Percentiles rank a stretch among this genome's conserved stretches.
These are phyloP conservation scores for Stegophylla sp. DNA, from an alignment of 2,888 invertebrate genomes.

Conservation along the genomic window DNA sequence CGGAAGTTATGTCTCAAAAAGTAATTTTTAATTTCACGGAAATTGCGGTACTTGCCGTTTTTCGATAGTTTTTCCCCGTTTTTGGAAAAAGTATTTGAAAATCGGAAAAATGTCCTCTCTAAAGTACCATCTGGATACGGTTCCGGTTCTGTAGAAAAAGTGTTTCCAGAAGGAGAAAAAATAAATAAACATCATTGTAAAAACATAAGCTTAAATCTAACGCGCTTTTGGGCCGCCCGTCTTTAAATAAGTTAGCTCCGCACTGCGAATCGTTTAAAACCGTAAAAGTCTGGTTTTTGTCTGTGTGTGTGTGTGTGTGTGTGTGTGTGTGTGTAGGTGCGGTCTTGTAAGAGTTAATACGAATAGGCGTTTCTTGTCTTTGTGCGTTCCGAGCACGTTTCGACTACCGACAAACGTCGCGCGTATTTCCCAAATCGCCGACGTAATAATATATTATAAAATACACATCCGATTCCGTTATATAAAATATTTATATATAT, in stretches of 20 bases:
- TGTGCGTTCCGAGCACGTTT: conserved; percentile 37
- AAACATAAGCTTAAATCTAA: too few relatives aligned
- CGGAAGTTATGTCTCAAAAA: too few relatives aligned
- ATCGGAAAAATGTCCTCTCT: too few relatives aligned
- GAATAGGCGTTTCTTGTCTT: conserved; percentile 1
- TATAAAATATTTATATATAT: too few relatives aligned
- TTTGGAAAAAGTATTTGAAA: too few relatives aligned
- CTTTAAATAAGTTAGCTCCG: conserved; percentile 51
- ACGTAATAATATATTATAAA: background rate
- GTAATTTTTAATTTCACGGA: too few relatives aligned
- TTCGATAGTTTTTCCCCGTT: too few relatives aligned
- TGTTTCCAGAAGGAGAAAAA: background rate
- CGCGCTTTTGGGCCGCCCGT: conserved; percentile 23
- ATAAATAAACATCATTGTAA: conserved; percentile 51
- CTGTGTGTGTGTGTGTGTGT: background rate
- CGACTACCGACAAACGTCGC: conserved; percentile 33
- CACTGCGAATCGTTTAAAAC: conserved; percentile 48
- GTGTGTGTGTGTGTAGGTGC: background rate
- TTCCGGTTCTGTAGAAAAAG: too few relatives aligned
- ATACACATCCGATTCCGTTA: too few relatives aligned
- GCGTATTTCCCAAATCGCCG: conserved; percentile 6
- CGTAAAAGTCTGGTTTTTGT: conserved; percentile 15
- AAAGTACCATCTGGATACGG: too few relatives aligned
- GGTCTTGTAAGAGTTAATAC: too few relatives aligned
- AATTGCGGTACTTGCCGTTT: too few relatives aligned